phyloP scores from a whole-genome alignment of 2,888 invertebrate species.

The Imbricaverruca yamaguchii region DNA sequence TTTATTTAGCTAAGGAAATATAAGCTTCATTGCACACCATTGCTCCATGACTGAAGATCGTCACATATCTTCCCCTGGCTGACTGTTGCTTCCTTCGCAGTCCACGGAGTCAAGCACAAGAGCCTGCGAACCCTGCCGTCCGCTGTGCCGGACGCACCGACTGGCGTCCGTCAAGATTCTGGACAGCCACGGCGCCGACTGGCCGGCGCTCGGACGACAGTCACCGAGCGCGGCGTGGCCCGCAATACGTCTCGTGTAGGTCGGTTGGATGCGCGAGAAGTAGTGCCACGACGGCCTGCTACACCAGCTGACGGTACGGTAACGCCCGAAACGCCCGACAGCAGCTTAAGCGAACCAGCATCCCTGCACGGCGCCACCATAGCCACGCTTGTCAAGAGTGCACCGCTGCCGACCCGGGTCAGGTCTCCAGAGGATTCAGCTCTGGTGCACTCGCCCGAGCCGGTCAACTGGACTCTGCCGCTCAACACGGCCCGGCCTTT shows the following conservation, averaged over 20 bases:
- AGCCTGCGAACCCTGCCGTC: not conserved
- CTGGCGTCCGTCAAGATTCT: too few relatives aligned
- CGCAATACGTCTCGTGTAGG: not conserved
- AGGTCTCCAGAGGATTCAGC: slow-evolving; percentile 68
- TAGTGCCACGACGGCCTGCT: too few relatives aligned
- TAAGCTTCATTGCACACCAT: too few relatives aligned
- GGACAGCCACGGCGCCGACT: not conserved
- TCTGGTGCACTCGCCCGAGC: slow-evolving; percentile 84
- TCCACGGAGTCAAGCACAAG: not conserved
- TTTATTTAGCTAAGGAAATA: too few relatives aligned
- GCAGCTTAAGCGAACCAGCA: not conserved
- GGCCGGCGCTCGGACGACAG: not conserved
- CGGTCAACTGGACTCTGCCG: slow-evolving; percentile 91
- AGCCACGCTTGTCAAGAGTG: slow-evolving; percentile 64
- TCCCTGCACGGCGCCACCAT: too few relatives aligned
- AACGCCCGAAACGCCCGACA: not conserved
- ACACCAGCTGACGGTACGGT: not conserved
- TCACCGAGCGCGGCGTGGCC: not conserved
- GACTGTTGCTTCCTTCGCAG: not conserved
- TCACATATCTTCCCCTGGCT: too few relatives aligned
- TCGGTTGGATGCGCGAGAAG: not conserved
- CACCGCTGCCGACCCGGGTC: slow-evolving; percentile 84
- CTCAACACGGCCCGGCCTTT: slow-evolving; percentile 88
- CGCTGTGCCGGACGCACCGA: not conserved
- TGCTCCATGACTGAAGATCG: too few relatives aligned